Percentiles rank a stretch among this genome's conserved stretches.
These are phyloP conservation scores for Heterodera carotae DNA, from an alignment of 1,140 invertebrate species.

Conservation along the genomic window DNA sequence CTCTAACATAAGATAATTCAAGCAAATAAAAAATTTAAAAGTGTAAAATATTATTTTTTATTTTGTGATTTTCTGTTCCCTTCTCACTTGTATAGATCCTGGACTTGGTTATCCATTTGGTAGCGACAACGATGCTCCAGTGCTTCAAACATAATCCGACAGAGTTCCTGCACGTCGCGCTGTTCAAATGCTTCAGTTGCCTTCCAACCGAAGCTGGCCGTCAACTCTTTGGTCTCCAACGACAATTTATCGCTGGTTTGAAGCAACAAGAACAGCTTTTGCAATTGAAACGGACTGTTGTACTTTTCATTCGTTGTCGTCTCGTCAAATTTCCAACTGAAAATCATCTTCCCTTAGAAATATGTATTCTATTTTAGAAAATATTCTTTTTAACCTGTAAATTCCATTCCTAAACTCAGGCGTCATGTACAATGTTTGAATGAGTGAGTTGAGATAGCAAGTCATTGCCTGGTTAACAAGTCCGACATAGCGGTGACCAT, in stretches of 20 bases:
- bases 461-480: conserved; percentile 92
- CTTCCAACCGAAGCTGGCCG: conserved; percentile 87
- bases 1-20: conserved; percentile 70
- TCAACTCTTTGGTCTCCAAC: conserved; percentile 84
- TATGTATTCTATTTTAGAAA: background rate
- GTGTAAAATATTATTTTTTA: no score
- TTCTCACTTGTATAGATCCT: conserved; percentile 74
- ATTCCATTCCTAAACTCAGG: conserved; percentile 90
- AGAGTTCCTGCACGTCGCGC: conserved; percentile 88
- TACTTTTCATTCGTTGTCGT: conserved; percentile 70
- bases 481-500: conserved; percentile 74
- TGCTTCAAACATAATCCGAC: conserved; percentile 88
- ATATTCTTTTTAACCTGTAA: conserved; percentile 71
- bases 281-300: conserved; percentile 83
- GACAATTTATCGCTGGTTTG: conserved; percentile 73
- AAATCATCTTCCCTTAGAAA: background rate
- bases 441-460: conserved; percentile 85
- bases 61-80: background rate
- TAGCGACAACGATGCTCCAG: conserved; percentile 79
- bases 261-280: conserved; percentile 82
- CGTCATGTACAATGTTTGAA: conserved; percentile 88
- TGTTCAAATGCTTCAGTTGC: conserved; percentile 85
- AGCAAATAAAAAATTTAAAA: no score
- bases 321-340: conserved; percentile 78
- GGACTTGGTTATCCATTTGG: conserved; percentile 81